Evolutionary conservation across 2,113 vertebrate species (phyloP).

Genomic region (Ranitomeya imitator): DNA sequence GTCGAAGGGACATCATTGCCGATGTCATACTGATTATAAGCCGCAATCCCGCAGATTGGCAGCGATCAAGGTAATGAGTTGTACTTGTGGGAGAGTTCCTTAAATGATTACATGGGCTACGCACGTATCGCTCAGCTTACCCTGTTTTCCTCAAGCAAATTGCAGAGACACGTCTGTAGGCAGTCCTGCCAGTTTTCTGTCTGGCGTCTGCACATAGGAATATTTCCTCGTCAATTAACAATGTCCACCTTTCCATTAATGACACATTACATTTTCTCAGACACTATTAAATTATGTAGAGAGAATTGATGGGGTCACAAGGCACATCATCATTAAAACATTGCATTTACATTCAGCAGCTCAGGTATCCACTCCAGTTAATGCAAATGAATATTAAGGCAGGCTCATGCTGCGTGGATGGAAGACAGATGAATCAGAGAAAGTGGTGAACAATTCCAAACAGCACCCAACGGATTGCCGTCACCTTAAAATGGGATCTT

Average conservation of each 20-base stretch:
- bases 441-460: neutral
- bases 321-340: slow-evolving; percentile 46
- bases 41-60: too few relatives aligned
- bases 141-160: neutral
- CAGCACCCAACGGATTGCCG: neutral
- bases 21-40: too few relatives aligned
- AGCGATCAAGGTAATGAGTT: too few relatives aligned
- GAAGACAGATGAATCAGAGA: slow-evolving; percentile 16
- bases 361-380: slow-evolving; percentile 27
- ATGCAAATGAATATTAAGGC: slow-evolving; percentile 23
- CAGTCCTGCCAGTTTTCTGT: slow-evolving; percentile 19
- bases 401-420: neutral
- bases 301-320: slow-evolving; percentile 41
- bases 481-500: neutral
- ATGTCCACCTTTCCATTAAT: slow-evolving; percentile 45
- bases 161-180: neutral
- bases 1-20: too few relatives aligned
- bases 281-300: slow-evolving; percentile 42
- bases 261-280: slow-evolving; percentile 36
- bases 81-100: too few relatives aligned
- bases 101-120: too few relatives aligned
- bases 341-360: slow-evolving; percentile 33
- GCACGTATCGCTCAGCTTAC: neutral
- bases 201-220: neutral
- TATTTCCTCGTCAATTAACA: slow-evolving; percentile 33